Percentiles rank a stretch among this genome's conserved stretches.
Evolutionary conservation across 2,113 vertebrate genomes (phyloP).

Genomic region (Actinemys pallida): DNA sequence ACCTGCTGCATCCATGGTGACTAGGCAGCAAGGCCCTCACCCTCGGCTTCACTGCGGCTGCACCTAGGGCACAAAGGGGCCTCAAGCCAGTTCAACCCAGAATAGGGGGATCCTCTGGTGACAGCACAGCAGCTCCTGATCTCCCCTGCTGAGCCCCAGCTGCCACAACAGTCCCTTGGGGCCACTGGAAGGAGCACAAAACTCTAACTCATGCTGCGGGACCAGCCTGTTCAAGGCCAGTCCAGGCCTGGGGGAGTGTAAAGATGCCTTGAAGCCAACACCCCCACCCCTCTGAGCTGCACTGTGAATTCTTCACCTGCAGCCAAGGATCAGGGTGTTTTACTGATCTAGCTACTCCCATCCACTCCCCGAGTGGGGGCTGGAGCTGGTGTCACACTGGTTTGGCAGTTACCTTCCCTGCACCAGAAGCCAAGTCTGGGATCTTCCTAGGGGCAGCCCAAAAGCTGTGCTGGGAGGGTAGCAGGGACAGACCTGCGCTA

Average conservation of each 20-base stretch:
- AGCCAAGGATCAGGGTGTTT: background rate
- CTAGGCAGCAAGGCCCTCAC: background rate
- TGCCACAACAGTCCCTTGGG: background rate
- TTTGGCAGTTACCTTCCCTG: background rate
- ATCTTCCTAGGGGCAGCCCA: background rate
- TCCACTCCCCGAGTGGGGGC: background rate
- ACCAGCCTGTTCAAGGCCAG: background rate
- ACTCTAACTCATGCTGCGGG: background rate
- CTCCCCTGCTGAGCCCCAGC: fast-evolving
- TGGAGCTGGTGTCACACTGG: background rate
- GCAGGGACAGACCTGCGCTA: background rate
- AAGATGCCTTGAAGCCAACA: background rate
- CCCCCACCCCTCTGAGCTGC: background rate
- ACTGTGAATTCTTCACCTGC: background rate
- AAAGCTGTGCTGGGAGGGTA: background rate
- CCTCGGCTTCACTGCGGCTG: background rate
- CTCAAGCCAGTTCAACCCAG: fast-evolving
- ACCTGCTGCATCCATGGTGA: too few species aligned
- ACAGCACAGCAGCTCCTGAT: background rate
- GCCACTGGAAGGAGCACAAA: background rate
- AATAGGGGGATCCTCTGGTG: background rate
- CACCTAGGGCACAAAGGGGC: background rate
- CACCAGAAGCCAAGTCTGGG: too few species aligned
- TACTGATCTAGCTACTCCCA: background rate
- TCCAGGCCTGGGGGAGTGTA: background rate